Evolutionary conservation across 2,797 vertebrate genomes (phyloP).

Genomic region (Pitangus sulphuratus): DNA sequence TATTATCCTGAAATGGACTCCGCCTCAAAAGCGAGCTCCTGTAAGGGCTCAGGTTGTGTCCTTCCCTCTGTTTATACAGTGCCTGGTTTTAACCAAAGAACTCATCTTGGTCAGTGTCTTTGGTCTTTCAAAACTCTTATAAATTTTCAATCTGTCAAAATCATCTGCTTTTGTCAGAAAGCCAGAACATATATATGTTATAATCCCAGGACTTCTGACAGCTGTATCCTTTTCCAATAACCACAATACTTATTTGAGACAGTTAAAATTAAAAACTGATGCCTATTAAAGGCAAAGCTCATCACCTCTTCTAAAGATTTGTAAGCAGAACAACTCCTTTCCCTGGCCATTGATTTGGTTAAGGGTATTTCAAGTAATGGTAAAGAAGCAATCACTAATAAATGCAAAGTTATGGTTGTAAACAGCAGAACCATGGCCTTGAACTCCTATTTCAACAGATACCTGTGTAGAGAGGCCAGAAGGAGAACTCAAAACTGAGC

Average conservation of each 20-base stretch:
- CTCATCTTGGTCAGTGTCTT: neutral
- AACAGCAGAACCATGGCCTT: neutral
- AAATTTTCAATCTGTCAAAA: neutral
- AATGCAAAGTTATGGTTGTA: neutral
- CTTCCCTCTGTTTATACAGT: constrained; percentile 31
- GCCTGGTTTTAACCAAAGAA: neutral
- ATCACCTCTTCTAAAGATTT: neutral
- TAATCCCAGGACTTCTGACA: neutral
- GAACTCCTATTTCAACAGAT: neutral
- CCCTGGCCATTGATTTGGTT: neutral
- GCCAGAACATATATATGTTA: neutral
- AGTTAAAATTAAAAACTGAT: neutral
- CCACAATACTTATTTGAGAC: neutral
- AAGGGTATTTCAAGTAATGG: neutral
- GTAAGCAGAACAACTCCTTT: neutral
- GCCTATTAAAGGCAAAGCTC: neutral
- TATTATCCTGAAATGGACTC: constrained; percentile 51
- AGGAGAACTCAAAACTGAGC: neutral
- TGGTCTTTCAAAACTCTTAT: neutral
- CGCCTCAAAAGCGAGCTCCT: constrained; percentile 11
- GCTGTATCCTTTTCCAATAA: neutral
- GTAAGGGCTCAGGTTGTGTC: constrained; percentile 28
- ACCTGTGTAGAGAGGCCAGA: fast-evolving
- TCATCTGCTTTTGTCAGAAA: neutral
- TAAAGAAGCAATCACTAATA: neutral